Evolutionary conservation across 2,113 vertebrate genomes (phyloP).

Genomic region (Planiliza haematocheilus): DNA sequence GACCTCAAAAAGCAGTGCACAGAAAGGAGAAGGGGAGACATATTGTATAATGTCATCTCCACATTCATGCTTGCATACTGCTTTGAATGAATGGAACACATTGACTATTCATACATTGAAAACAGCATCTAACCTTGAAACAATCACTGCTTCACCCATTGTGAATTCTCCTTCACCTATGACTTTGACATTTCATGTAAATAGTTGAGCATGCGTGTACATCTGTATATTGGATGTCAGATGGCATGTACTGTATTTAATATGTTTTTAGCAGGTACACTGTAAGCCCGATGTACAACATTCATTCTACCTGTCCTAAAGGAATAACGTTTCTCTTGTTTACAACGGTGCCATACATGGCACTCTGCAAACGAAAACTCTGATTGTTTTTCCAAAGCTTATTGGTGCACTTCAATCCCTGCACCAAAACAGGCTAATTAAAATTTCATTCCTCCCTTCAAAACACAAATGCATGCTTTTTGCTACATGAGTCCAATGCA

Average conservation of each 20-base stretch:
- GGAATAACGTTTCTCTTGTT: slow-evolving; percentile 1
- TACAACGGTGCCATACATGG: not conserved
- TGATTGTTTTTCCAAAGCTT: slow-evolving; percentile 3
- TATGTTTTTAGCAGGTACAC: not conserved
- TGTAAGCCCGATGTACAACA: not conserved
- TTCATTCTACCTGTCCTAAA: not conserved
- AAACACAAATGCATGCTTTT: slow-evolving; percentile 33
- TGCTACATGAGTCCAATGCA: not conserved
- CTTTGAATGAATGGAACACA: slow-evolving; percentile 25
- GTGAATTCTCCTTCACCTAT: slow-evolving; percentile 6
- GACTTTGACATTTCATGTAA: slow-evolving; percentile 16
- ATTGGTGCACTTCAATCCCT: slow-evolving; percentile 17
- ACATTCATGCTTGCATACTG: slow-evolving; percentile 24
- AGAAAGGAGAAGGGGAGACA: slow-evolving; percentile 2
- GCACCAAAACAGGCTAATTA: slow-evolving; percentile 34
- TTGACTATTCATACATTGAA: slow-evolving; percentile 58
- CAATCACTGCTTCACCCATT: slow-evolving; percentile 2
- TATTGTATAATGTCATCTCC: slow-evolving; percentile 18
- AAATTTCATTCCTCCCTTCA: slow-evolving; percentile 22
- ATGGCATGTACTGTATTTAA: not conserved
- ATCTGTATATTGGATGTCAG: not conserved
- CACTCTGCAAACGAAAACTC: slow-evolving; percentile 2
- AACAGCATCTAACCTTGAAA: slow-evolving; percentile 52
- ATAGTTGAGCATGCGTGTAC: not conserved
- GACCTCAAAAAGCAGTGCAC: slow-evolving; percentile 36